These are phyloP conservation scores for Dasyurus viverrinus DNA, from an alignment of 2,113 vertebrate genomes.

Conservation along the genomic window DNA sequence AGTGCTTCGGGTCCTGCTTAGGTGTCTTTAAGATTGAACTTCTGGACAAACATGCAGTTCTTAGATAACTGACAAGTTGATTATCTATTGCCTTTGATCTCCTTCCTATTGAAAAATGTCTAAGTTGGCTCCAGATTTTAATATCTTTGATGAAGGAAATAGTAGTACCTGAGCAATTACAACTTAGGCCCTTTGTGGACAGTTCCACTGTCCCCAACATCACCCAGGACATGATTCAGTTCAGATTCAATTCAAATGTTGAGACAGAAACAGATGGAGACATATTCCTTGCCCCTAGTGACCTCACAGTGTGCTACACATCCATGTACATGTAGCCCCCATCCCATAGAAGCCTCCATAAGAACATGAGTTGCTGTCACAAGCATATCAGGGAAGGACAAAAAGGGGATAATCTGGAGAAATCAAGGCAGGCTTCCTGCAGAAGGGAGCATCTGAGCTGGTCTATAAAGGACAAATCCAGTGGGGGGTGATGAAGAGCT, in stretches of 20 bases:
- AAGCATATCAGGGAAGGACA: neutral
- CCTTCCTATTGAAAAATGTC: neutral
- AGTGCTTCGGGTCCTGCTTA: neutral
- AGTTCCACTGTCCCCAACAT: neutral
- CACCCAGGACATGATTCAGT: neutral
- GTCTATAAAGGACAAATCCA: neutral
- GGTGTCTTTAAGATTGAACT: neutral
- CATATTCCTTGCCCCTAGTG: neutral
- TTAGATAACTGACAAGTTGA: neutral
- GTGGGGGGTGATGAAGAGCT: neutral
- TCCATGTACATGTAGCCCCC: neutral
- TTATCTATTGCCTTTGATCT: neutral
- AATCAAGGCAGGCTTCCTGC: constrained; percentile 15
- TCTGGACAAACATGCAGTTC: neutral
- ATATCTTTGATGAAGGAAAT: constrained; percentile 11
- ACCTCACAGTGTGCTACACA: neutral
- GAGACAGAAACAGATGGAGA: neutral
- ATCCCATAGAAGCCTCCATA: neutral
- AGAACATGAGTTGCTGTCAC: neutral
- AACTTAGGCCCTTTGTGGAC: constrained; percentile 3
- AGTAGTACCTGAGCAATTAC: constrained; percentile 34
- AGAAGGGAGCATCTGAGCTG: constrained; percentile 32
- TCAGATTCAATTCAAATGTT: neutral
- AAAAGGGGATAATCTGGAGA: constrained; percentile 10
- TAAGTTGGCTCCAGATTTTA: neutral